phyloP scores from a whole-genome alignment of 1,140 invertebrate genomes.

The Heterodera carotae region DNA sequence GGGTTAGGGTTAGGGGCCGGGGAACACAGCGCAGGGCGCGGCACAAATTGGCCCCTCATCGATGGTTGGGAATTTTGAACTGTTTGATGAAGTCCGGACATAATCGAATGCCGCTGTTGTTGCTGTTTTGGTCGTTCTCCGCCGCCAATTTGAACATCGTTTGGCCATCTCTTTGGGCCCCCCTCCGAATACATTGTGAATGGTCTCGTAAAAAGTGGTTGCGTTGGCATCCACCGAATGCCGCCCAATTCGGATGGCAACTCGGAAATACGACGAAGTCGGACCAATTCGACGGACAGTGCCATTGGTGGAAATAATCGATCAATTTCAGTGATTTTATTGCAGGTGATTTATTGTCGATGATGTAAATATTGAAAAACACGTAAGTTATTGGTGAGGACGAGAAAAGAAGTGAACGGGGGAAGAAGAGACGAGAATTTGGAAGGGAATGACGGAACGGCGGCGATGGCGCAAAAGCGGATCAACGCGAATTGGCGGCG shows the following conservation, averaged over 20 bases:
- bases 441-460: not conserved
- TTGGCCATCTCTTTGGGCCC: not conserved
- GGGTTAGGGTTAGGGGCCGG: no score
- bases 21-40: no score
- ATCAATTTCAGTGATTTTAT: no score
- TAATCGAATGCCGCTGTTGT: not conserved
- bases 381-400: not conserved
- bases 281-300: conserved; percentile 14
- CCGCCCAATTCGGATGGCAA: conserved; percentile 3
- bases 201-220: conserved; percentile 2
- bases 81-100: not conserved
- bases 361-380: conserved; percentile 6
- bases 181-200: conserved; percentile 13
- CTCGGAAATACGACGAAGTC: conserved; percentile 20
- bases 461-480: no score
- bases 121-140: no score
- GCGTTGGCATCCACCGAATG: not conserved
- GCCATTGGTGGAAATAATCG: not conserved
- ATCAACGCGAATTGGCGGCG: not conserved
- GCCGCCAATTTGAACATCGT: not conserved
- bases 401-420: not conserved
- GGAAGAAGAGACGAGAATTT: not conserved
- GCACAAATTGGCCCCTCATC: no score
- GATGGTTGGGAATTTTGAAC: not conserved
- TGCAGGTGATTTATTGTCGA: conserved; percentile 11